Base-by-base conservation (phyloP, 2,888 invertebrate species). In the Bombyx huttoni region DNA sequence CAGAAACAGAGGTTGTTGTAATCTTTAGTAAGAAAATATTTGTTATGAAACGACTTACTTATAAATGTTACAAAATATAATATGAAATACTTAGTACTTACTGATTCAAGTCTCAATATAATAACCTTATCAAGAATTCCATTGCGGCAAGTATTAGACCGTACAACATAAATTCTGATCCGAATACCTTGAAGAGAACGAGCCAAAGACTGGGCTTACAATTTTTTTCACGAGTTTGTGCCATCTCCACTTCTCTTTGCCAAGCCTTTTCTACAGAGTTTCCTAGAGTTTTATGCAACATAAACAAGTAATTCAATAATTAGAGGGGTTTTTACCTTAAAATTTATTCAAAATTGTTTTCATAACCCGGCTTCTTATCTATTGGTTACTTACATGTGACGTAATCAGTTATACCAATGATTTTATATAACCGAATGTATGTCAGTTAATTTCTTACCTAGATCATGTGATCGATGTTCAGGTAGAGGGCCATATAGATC, bases 401-500 rank as follows among this genome's bases (percentile, higher is more conserved):
- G 24, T 24, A 24, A 24, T 5, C 24, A 24, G 2, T 24, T 5
- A 24, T 24, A 24, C 5, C 2, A 24, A 24, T 24, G 3, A 24
- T 24, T 24, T 5, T 3, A 24, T 5, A 24, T 24, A 24, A 24
- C 24, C 24, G 24, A 24, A 24, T 24, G 24, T n/a, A 45, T 13
- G 0, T 33, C 3, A 47, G 13, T 35, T 47, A 33, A 9, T 35
- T 8, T 1, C 47, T 53, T 63, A 85, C 87, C 87, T 59, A 88
- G 65, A 49, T 78, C 56, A 70, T 90, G 89, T 3, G 94, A 94
- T 54, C 90, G 90, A 74, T 94, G 94, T 63, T 93, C 92, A 14
- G 90, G 89, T 14, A 94, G 73, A 7, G 93, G 92, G 58, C 90
- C 90, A 60, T 91, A 91, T 3, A 94, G 78, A 73, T 94, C 94